These are phyloP conservation scores for Lysiphlebus fabarum DNA, from an alignment of 1,140 invertebrate species.

Conservation along the genomic window DNA sequence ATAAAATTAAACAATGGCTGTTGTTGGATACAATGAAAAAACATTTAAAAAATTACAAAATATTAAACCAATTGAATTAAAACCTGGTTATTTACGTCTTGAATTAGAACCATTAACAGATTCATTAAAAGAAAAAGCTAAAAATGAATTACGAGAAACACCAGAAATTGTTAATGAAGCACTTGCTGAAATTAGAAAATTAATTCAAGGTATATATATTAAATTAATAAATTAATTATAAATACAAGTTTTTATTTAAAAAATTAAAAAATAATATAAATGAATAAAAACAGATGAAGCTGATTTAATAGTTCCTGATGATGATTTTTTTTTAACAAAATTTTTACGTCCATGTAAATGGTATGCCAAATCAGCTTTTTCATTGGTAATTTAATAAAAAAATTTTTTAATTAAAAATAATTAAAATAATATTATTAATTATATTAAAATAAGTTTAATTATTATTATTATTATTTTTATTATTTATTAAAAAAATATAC, in stretches of 20 bases:
- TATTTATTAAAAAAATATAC: slow-evolving; percentile 2
- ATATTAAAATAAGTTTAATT: not conserved
- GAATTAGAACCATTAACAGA: slow-evolving; percentile 33
- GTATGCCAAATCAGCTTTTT: slow-evolving; percentile 51
- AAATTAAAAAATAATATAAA: too few relatives aligned
- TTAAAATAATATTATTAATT: too few relatives aligned
- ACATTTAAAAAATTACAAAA: slow-evolving; percentile 10
- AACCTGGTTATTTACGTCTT: slow-evolving; percentile 28
- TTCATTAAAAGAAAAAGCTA: slow-evolving; percentile 35
- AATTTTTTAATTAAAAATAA: slow-evolving; percentile 7
- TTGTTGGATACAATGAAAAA: not conserved
- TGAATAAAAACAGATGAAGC: slow-evolving; percentile 50
- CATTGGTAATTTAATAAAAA: slow-evolving; percentile 39
- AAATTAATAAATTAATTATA: too few relatives aligned
- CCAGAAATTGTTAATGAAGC: slow-evolving; percentile 43
- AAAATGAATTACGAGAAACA: slow-evolving; percentile 51
- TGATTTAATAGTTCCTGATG: slow-evolving; percentile 40
- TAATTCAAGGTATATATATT: slow-evolving; percentile 54
- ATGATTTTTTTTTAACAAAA: slow-evolving; percentile 41
- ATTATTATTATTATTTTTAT: slow-evolving; percentile 16
- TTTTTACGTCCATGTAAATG: slow-evolving; percentile 55
- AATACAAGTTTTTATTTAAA: too few relatives aligned
- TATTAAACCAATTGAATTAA: slow-evolving; percentile 29
- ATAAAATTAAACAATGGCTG: too few relatives aligned
- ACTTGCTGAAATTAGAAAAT: slow-evolving; percentile 38